phyloP scores from a whole-genome alignment of 30 jellyfish, hydroid and myxozoan species.

The Chrysaora quinquecirrha region DNA sequence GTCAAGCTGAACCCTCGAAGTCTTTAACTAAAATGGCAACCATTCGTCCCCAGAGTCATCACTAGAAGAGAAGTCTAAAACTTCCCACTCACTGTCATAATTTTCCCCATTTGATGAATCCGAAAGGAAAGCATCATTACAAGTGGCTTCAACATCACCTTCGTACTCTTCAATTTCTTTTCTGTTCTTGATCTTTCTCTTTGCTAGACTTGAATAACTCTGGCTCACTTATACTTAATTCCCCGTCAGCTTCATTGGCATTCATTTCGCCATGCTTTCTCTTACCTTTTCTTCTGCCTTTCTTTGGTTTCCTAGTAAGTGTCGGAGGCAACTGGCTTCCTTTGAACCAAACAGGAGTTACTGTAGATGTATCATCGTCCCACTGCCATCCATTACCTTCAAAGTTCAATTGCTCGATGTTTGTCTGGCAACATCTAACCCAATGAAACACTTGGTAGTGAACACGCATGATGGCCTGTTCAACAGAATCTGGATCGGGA shows the following conservation, averaged over 20 bases:
- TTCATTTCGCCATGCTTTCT: slow-evolving; percentile 10
- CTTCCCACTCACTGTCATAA: neutral
- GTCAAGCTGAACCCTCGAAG: no score
- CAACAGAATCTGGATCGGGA: neutral
- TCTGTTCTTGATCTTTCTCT: neutral
- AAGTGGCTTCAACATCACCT: neutral
- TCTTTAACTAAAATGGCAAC: no score
- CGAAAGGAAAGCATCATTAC: no score
- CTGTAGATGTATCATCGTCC: slow-evolving; percentile 9
- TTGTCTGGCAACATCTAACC: neutral
- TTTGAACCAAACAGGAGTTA: neutral
- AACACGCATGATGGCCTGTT: neutral
- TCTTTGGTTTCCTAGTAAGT: neutral
- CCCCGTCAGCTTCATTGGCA: slow-evolving; percentile 18
- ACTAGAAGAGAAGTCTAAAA: neutral
- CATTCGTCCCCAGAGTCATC: no score
- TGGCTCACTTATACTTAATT: neutral
- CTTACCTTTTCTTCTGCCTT: neutral
- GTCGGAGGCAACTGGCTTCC: slow-evolving; percentile 16
- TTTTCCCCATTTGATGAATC: neutral
- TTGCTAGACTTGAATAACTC: neutral
- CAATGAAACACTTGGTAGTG: neutral
- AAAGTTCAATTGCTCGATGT: neutral
- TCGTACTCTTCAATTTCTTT: neutral
- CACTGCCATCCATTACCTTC: slow-evolving; percentile 1